These are phyloP conservation scores for Watsonalla binaria DNA, from an alignment of 2,888 invertebrate species.

Conservation along the genomic window DNA sequence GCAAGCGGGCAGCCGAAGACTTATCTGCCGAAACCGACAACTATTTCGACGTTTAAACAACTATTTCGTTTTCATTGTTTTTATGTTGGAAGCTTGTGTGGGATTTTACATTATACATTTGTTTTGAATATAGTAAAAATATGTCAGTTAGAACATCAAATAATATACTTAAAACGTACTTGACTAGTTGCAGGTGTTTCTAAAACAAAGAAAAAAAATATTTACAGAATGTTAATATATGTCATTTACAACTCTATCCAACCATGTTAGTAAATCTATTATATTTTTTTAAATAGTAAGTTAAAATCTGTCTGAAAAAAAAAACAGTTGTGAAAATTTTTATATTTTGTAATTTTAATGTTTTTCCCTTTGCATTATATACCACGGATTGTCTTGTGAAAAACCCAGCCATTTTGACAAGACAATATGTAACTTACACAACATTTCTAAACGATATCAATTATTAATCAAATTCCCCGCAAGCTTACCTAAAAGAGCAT, in stretches of 20 bases:
- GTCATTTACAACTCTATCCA: too few relatives aligned
- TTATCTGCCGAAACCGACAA: conserved; percentile 44
- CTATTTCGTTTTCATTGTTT: conserved; percentile 16
- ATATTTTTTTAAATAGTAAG: too few relatives aligned
- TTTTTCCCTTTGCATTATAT: neutral
- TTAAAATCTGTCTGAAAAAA: too few relatives aligned
- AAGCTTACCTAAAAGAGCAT: conserved; percentile 14
- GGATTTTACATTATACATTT: conserved; percentile 6
- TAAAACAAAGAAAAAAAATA: too few relatives aligned
- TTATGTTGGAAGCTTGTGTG: conserved; percentile 34
- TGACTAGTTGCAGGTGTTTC: too few relatives aligned
- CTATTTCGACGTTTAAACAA: conserved; percentile 54
- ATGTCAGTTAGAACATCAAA: too few relatives aligned
- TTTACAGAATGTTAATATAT: too few relatives aligned
- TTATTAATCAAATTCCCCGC: conserved; percentile 18
- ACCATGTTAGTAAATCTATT: too few relatives aligned
- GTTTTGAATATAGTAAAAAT: too few relatives aligned
- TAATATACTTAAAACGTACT: too few relatives aligned
- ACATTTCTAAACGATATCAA: conserved; percentile 1
- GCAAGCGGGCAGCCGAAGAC: conserved; percentile 67
- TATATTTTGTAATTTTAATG: conserved; percentile 9
- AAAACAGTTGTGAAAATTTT: too few relatives aligned
- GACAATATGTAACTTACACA: conserved; percentile 30
- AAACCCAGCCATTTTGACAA: conserved; percentile 61
- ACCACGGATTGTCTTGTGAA: conserved; percentile 44